phyloP scores from a whole-genome alignment of 2,113 vertebrate species.

The Hystrix cristata region DNA sequence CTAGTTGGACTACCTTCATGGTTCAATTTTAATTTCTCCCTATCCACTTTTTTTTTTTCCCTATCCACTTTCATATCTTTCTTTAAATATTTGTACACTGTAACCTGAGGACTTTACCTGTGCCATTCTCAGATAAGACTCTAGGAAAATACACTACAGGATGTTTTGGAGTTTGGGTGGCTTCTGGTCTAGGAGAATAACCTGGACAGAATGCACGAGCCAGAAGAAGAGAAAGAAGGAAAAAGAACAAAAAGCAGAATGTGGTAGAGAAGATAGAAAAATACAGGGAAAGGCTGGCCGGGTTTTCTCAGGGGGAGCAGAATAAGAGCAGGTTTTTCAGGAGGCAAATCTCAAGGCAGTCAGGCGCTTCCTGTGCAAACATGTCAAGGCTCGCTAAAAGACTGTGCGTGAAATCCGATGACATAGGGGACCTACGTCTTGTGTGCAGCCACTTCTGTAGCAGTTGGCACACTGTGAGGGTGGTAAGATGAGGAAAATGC shows the following conservation, averaged over 20 bases:
- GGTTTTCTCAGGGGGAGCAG: neutral
- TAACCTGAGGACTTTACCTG: neutral
- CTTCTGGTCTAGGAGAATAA: neutral
- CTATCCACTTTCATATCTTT: neutral
- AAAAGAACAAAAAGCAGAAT: neutral
- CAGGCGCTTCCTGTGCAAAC: neutral
- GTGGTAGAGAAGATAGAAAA: neutral
- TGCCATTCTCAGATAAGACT: neutral
- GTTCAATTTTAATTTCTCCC: neutral
- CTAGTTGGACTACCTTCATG: neutral
- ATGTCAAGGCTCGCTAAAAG: neutral
- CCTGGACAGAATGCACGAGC: neutral
- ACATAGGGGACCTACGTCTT: neutral
- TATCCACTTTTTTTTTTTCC: neutral
- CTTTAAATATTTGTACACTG: neutral
- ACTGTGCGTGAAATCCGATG: neutral
- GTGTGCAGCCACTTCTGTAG: neutral
- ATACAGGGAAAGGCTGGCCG: rapidly evolving
- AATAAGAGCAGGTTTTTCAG: neutral
- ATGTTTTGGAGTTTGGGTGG: neutral
- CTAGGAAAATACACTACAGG: neutral
- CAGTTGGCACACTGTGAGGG: neutral
- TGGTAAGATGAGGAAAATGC: neutral
- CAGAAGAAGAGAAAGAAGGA: neutral
- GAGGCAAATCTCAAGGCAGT: neutral